A percentile compares a stretch with the other conserved stretches of the same genome.
Conservation (phyloP, 2,888 invertebrate species). For the Blastobasis lacticolella region DNA sequence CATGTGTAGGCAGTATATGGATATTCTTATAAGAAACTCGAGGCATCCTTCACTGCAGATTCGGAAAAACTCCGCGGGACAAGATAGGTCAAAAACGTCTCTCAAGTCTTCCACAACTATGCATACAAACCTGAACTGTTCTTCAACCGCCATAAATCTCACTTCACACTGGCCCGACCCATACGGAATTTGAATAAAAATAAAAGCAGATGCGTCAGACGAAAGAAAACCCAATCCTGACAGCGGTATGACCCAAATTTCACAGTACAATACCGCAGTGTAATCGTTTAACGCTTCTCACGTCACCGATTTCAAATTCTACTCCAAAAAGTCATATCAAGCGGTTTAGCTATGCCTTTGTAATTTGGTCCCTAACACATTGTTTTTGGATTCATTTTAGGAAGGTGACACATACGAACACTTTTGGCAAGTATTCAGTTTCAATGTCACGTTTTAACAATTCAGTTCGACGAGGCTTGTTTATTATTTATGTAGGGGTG, state of each 20-base stretch:
- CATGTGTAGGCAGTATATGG: conserved; percentile 31
- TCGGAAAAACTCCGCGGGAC: no score
- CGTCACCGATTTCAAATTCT: conserved; percentile 40
- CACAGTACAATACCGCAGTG: conserved; percentile 26
- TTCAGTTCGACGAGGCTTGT: conserved; percentile 34
- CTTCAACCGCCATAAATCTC: conserved; percentile 53
- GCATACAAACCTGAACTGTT: conserved; percentile 47
- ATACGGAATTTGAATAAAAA: conserved; percentile 47
- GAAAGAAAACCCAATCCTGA: conserved; percentile 39
- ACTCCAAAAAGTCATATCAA: conserved; percentile 38
- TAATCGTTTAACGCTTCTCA: conserved; percentile 48
- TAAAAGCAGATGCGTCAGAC: conserved; percentile 27
- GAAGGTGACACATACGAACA: conserved; percentile 22
- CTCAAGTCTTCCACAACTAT: conserved; percentile 22
- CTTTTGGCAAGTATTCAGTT: conserved; percentile 32
- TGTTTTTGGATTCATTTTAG: conserved; percentile 18
- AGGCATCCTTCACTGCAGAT: no score
- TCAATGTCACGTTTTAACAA: conserved; percentile 51
- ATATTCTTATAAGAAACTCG: no score
- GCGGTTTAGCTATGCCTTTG: conserved; percentile 17
- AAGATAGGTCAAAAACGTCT: no score
- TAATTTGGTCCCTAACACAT: conserved; percentile 31
- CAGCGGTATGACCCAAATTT: conserved; percentile 35
- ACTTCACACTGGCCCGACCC: conserved; percentile 41
- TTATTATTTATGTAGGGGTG: conserved; percentile 44